Evolutionary conservation across 2,888 invertebrate species (phyloP), one percentile per base, ranked within the genome.

Genomic region (Shargacucullia verbasci): DNA sequence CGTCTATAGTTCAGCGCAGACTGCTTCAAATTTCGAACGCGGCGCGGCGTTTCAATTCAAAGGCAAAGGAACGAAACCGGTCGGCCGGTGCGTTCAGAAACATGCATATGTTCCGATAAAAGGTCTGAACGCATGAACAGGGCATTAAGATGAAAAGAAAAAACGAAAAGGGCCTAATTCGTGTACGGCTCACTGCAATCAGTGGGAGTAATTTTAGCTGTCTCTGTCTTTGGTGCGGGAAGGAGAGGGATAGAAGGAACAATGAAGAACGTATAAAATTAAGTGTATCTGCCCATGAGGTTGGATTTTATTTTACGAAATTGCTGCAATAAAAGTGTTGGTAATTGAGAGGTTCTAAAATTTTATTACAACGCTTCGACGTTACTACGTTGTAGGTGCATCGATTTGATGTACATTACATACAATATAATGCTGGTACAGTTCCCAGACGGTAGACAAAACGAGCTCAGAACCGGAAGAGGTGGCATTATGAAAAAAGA

Each of bases 101-200:
- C 89, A 82, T 88, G 91, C 91, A 92, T 91, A 87, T 92, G 90
- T 90, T 90, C 83, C 86, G 89, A 92, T 92, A 92, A 92, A 92
- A 90, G 88, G 88, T 85, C 87, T 89, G 86, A 86, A 88, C 87
- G 88, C 90, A 90, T 91, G 90, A 92, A 90, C 91, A 89, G 88
- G 84, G 89, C 88, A 91, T 92, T 92, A 92, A 87, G 87, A 86
- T 82, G 85, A 81, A 83, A 86, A 81, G 76, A 87, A 86, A 86
- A 84, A 85, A 86, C 73, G 78, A 85, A 89, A 90, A 89, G 87
- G 86, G 84, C 86, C 91, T 93, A 92, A 92, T 92, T 92, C 92
- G 87, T 91, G 88, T 90, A 89, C 88, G 89, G 90, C 89, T 91
- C 89, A 87, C 88, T 90, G 90, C 91, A 90, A 92, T 92, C 92